Conservation (phyloP, 2,113 vertebrate genomes). For the Calcarius ornatus region DNA sequence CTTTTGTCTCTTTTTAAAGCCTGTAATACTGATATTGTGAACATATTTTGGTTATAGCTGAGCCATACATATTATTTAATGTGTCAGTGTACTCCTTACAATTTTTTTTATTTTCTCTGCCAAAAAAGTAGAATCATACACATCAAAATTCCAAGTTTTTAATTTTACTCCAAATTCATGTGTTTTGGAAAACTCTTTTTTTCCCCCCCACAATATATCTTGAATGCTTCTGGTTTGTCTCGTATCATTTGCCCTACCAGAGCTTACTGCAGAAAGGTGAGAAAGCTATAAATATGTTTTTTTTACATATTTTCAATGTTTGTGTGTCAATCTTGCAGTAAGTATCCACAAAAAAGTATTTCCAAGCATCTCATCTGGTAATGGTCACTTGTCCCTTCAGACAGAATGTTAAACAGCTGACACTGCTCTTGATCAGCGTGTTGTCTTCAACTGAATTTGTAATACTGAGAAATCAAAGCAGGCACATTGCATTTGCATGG, state of each 20-base stretch:
- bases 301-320: neutral
- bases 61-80: neutral
- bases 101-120: neutral
- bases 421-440: neutral
- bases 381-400: neutral
- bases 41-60: neutral
- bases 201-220: neutral
- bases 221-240: neutral
- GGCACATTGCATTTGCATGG: rapidly evolving
- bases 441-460: neutral
- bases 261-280: neutral
- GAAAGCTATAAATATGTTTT: neutral
- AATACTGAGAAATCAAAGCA: neutral
- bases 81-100: neutral
- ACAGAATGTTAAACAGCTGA: neutral
- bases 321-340: neutral
- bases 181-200: neutral
- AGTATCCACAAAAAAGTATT: neutral
- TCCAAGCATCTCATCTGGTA: neutral
- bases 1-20: neutral
- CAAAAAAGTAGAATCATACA: neutral
- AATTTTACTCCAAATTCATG: neutral
- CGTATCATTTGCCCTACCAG: neutral
- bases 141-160: neutral
- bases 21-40: neutral